Evolutionary conservation across 2,113 vertebrate species (phyloP).

Genomic region (Abramis brama): DNA sequence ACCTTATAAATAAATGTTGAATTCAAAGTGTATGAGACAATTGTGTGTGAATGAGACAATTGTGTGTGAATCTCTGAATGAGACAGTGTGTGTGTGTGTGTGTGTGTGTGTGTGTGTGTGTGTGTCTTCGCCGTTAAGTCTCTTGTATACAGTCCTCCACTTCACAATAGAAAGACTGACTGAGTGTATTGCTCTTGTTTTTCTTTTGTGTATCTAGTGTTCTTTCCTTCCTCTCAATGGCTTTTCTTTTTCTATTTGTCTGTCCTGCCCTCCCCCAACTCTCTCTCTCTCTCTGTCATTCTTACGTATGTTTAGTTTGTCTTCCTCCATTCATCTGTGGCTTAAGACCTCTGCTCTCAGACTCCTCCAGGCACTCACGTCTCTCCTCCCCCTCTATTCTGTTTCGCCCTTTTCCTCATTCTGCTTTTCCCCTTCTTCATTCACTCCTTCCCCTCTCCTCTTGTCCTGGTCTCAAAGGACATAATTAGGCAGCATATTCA

Average conservation of each 20-base stretch:
- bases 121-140: neutral
- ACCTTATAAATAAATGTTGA: neutral
- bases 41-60: no score
- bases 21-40: neutral
- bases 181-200: slow-evolving; percentile 27
- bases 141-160: slow-evolving; percentile 12
- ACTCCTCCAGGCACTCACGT: neutral
- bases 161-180: neutral
- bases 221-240: slow-evolving; percentile 50
- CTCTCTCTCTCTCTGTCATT: slow-evolving; percentile 53
- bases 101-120: neutral
- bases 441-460: slow-evolving; percentile 5
- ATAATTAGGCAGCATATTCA: slow-evolving; percentile 35
- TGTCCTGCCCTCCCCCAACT: slow-evolving; percentile 47
- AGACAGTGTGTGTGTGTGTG: neutral
- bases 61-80: neutral
- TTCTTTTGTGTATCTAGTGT: slow-evolving; percentile 22
- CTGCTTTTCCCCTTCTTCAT: neutral
- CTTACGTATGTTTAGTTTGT: slow-evolving; percentile 6
- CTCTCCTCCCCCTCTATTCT: slow-evolving; percentile 11
- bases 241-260: slow-evolving; percentile 68
- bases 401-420: neutral
- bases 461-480: slow-evolving; percentile 22
- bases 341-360: slow-evolving; percentile 22
- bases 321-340: slow-evolving; percentile 25